phyloP scores from a whole-genome alignment of 2,113 vertebrate species.

The Pseudorectes ferrugineus region DNA sequence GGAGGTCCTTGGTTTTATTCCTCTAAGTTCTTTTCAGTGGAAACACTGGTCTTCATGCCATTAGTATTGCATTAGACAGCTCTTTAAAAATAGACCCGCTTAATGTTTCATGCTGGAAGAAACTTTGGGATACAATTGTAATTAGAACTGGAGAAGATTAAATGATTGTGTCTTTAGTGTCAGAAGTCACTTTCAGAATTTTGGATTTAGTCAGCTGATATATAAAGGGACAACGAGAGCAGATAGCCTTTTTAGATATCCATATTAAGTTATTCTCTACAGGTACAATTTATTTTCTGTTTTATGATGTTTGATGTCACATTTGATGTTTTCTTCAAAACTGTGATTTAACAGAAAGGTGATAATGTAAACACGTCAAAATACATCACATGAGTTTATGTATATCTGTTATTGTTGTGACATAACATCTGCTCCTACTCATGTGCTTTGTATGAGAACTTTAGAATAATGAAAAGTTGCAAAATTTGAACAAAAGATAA shows the following conservation, averaged over 20 bases:
- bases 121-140: neutral
- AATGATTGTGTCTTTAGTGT: neutral
- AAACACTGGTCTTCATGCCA: neutral
- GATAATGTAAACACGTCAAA: neutral
- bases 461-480: neutral
- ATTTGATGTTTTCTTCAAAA: neutral
- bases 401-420: neutral
- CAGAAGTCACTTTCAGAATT: neutral
- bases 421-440: neutral
- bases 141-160: neutral
- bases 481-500: neutral
- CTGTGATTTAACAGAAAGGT: neutral
- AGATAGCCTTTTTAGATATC: neutral
- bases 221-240: neutral
- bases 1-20: neutral
- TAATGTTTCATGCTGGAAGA: neutral
- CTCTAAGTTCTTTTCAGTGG: neutral
- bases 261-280: neutral
- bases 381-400: neutral
- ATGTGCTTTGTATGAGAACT: neutral
- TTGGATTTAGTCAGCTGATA: neutral
- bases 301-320: neutral
- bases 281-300: neutral
- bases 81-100: neutral
- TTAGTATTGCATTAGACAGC: neutral